Percentiles rank a stretch among this genome's conserved stretches.
Evolutionary conservation across 2,888 invertebrate species (phyloP).

Genomic region (Myopa testacea): DNA sequence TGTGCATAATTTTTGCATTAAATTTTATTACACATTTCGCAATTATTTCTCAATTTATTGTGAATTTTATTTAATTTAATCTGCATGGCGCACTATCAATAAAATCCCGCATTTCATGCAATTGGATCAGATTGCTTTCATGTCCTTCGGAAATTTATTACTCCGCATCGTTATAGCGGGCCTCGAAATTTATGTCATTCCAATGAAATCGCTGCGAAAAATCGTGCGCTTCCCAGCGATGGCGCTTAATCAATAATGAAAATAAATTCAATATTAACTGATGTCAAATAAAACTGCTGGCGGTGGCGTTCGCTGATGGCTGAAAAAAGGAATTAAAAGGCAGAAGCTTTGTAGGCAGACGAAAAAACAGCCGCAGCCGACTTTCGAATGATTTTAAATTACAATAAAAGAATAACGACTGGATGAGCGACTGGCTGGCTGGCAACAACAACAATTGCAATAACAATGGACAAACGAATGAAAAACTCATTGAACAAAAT

Average conservation of each 20-base stretch:
- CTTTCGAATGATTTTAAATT: constrained; percentile 12
- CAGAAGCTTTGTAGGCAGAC: not conserved
- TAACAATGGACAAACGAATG: not conserved
- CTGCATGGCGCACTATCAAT: constrained; percentile 19
- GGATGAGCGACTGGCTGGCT: not conserved
- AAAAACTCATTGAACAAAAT: constrained; percentile 14
- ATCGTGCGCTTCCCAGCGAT: constrained; percentile 11
- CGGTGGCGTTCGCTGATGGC: not conserved
- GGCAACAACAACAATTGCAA: constrained; percentile 10
- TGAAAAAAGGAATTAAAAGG: not conserved
- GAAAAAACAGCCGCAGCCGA: not conserved
- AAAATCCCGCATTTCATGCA: constrained; percentile 36
- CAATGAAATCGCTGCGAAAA: constrained; percentile 30
- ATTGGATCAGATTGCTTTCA: constrained; percentile 34
- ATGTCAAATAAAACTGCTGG: constrained; percentile 32
- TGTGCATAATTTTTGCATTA: no score
- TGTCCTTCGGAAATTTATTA: constrained; percentile 34
- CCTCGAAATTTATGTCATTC: constrained; percentile 20
- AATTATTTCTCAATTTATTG: not conserved
- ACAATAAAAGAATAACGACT: constrained; percentile 2
- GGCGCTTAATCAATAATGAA: constrained; percentile 30
- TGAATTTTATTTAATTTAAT: constrained; percentile 21
- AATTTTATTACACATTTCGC: not conserved
- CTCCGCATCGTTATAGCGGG: constrained; percentile 16
- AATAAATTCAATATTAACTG: constrained; percentile 38